phyloP scores from a whole-genome alignment of 2,113 vertebrate species.

The Pelusios castaneus region DNA sequence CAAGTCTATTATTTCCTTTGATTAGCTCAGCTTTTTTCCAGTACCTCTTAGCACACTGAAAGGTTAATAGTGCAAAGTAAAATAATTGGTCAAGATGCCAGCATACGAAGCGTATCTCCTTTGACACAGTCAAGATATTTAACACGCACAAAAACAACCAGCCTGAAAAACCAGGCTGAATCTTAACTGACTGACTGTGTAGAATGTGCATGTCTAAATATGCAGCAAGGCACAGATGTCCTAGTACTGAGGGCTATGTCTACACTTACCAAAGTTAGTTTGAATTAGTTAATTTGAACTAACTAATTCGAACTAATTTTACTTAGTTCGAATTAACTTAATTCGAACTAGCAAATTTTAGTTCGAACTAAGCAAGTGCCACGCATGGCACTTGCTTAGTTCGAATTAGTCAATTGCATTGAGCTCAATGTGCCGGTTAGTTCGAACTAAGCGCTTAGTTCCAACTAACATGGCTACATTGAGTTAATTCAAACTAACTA shows the following conservation, averaged over 20 bases:
- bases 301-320: too few relatives aligned
- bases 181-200: background rate
- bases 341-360: too few relatives aligned
- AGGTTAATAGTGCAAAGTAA: conserved; percentile 6
- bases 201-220: background rate
- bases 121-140: background rate
- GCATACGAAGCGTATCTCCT: background rate
- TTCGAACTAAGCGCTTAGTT: too few relatives aligned
- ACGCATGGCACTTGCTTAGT: too few relatives aligned
- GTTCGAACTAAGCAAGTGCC: too few relatives aligned
- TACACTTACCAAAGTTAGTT: too few relatives aligned
- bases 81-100: background rate
- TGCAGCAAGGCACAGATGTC: background rate
- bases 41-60: background rate
- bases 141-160: background rate
- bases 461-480: too few relatives aligned
- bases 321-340: too few relatives aligned
- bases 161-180: background rate
- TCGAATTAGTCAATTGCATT: too few relatives aligned
- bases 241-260: background rate
- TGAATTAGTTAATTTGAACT: too few relatives aligned
- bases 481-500: too few relatives aligned
- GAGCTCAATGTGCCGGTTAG: too few relatives aligned
- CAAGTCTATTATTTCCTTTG: background rate
- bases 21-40: conserved; percentile 9